Conservation (phyloP, 2,888 invertebrate genomes). For the Scaptodrosophila latifasciaeformis region DNA sequence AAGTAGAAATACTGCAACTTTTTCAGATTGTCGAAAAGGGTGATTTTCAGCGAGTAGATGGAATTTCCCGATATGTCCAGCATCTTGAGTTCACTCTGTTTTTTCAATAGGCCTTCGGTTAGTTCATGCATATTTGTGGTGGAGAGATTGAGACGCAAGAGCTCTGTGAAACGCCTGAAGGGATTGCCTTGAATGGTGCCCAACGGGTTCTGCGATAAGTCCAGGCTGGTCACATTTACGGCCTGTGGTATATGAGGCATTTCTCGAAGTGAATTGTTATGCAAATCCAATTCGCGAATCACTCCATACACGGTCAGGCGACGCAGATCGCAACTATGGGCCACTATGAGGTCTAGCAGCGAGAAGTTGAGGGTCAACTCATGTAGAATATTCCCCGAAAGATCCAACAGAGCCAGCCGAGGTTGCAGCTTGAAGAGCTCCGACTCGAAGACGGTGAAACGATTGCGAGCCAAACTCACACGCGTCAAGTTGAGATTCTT, state of each 20-base stretch:
- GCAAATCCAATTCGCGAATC: slow-evolving; percentile 65
- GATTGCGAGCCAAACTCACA: slow-evolving; percentile 63
- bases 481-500: slow-evolving; percentile 65
- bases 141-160: slow-evolving; percentile 69
- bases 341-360: slow-evolving; percentile 50
- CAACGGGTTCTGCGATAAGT: slow-evolving; percentile 69
- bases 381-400: slow-evolving; percentile 69
- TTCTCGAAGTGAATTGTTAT: slow-evolving; percentile 70
- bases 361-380: slow-evolving; percentile 69
- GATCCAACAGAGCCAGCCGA: slow-evolving; percentile 58
- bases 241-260: slow-evolving; percentile 70
- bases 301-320: slow-evolving; percentile 65
- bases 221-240: slow-evolving; percentile 65
- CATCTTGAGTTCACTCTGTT: slow-evolving; percentile 62
- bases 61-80: slow-evolving; percentile 70
- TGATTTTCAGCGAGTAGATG: slow-evolving; percentile 69
- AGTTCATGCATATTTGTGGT: slow-evolving; percentile 63
- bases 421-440: slow-evolving; percentile 65
- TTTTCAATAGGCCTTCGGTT: slow-evolving; percentile 70
- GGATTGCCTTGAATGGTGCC: slow-evolving; percentile 69
- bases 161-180: slow-evolving; percentile 60
- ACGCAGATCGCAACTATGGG: slow-evolving; percentile 69
- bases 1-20: slow-evolving; percentile 72
- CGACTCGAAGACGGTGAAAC: slow-evolving; percentile 66
- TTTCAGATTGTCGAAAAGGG: slow-evolving; percentile 70